These are phyloP conservation scores for Alethe castanea DNA, from an alignment of 2,113 vertebrate species.

Conservation along the genomic window DNA sequence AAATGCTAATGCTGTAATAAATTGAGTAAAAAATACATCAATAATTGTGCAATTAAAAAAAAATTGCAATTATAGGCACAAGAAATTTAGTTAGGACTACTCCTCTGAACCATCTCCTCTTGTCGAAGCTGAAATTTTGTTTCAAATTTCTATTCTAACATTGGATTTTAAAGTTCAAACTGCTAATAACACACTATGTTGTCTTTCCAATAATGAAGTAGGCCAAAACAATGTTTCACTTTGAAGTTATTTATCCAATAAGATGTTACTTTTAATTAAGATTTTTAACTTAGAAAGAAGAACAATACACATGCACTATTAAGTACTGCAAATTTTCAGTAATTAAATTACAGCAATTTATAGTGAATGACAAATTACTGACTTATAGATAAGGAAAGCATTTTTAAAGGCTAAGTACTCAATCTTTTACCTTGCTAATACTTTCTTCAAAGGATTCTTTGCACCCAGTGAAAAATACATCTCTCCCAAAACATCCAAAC, in stretches of 20 bases:
- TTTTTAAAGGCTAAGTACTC: neutral
- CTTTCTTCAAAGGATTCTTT: slow-evolving; percentile 90
- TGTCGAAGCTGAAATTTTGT: neutral
- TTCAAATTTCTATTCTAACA: neutral
- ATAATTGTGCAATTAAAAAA: neutral
- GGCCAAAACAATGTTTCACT: neutral
- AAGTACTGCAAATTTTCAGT: neutral
- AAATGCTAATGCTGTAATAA: neutral
- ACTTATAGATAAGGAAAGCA: neutral
- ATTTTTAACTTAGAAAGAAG: neutral
- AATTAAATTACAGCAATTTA: neutral
- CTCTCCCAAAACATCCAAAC: slow-evolving; percentile 80
- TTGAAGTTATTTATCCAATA: neutral
- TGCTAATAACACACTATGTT: neutral
- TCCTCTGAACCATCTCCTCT: neutral
- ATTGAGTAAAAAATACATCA: neutral
- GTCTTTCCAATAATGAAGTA: neutral
- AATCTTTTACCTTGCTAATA: slow-evolving; percentile 75
- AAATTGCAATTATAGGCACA: neutral
- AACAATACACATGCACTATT: neutral
- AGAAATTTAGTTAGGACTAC: neutral
- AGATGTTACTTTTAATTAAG: neutral
- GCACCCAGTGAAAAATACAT: slow-evolving; percentile 78
- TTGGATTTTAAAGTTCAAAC: neutral
- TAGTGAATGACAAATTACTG: neutral